Evolutionary conservation across 2,888 invertebrate species (phyloP).

Genomic region (Hipparchia sbordonii): DNA sequence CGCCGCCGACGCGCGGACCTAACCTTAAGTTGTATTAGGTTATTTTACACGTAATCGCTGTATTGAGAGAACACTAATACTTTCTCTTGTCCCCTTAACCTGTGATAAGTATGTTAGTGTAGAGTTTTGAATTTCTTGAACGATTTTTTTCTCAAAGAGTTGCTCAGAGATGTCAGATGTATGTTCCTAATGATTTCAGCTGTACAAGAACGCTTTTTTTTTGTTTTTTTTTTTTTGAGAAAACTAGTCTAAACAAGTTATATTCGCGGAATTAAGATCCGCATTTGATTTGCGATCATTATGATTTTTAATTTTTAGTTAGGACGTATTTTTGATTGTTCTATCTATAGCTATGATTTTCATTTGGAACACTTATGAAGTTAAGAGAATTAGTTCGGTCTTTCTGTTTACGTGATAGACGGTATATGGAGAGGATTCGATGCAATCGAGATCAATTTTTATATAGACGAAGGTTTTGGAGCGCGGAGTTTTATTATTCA

Average conservation of each 20-base stretch:
- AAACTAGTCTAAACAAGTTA: slow-evolving; percentile 66
- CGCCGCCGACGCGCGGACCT: slow-evolving; percentile 57
- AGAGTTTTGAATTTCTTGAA: slow-evolving; percentile 76
- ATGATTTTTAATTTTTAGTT: slow-evolving; percentile 58
- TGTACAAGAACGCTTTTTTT: slow-evolving; percentile 61
- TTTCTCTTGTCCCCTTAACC: slow-evolving; percentile 83
- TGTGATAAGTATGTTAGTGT: slow-evolving; percentile 82
- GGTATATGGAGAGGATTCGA: slow-evolving; percentile 39
- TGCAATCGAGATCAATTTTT: slow-evolving; percentile 46
- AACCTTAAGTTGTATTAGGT: slow-evolving; percentile 76
- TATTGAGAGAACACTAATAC: slow-evolving; percentile 80
- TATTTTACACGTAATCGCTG: slow-evolving; percentile 67
- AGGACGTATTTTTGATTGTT: slow-evolving; percentile 44
- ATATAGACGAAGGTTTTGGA: slow-evolving; percentile 51
- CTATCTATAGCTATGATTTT: slow-evolving; percentile 2
- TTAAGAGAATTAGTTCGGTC: slow-evolving; percentile 40
- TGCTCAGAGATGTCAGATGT: slow-evolving; percentile 75
- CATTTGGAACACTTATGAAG: slow-evolving; percentile 37
- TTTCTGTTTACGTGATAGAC: slow-evolving; percentile 40
- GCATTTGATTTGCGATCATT: slow-evolving; percentile 62
- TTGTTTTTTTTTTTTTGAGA: slow-evolving; percentile 56
- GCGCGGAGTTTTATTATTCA: slow-evolving; percentile 78
- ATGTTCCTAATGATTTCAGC: slow-evolving; percentile 77
- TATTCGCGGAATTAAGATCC: slow-evolving; percentile 40
- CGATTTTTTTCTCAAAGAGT: slow-evolving; percentile 63